A percentile compares a stretch with the other conserved stretches of the same genome.
These are phyloP conservation scores for Erebia ligea DNA, from an alignment of 2,888 invertebrate genomes.

Conservation along the genomic window DNA sequence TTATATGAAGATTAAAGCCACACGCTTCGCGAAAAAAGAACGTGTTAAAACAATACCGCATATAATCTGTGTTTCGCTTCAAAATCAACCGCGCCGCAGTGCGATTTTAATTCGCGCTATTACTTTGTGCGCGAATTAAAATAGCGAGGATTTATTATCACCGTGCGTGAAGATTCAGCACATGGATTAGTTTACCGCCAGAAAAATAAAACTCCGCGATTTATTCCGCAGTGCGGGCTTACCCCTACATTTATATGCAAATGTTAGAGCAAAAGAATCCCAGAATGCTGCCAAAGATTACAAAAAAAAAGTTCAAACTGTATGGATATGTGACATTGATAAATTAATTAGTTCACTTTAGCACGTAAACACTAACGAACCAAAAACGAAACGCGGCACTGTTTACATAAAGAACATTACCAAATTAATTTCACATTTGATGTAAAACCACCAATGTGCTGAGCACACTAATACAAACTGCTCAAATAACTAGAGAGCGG, in stretches of 20 bases:
- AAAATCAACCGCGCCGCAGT: too few species aligned
- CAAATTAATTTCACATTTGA: constrained; percentile 12
- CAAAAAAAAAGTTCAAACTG: constrained; percentile 33
- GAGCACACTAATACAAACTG: constrained; percentile 37
- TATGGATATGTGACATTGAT: constrained; percentile 20
- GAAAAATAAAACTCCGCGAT: too few species aligned
- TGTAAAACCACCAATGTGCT: constrained; percentile 24
- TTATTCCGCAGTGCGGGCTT: too few species aligned
- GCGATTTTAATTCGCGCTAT: too few species aligned
- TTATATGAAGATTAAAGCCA: too few species aligned
- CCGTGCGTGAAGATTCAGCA: too few species aligned
- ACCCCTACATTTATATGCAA: constrained; percentile 17
- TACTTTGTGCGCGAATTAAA: too few species aligned
- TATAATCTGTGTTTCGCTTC: too few species aligned
- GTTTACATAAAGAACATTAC: constrained; percentile 5
- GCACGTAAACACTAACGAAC: constrained; percentile 34
- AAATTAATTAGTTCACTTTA: constrained; percentile 23
- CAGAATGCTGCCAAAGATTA: constrained; percentile 35
- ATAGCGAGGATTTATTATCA: too few species aligned
- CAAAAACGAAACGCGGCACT: constrained; percentile 27
- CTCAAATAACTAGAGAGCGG: constrained; percentile 37
- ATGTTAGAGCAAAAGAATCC: constrained; percentile 42
- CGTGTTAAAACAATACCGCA: too few species aligned
- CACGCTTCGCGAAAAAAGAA: too few species aligned
- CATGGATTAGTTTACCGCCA: too few species aligned